Base-by-base conservation (phyloP, 2,797 vertebrate genomes). In the Eutrigla gurnardus region DNA sequence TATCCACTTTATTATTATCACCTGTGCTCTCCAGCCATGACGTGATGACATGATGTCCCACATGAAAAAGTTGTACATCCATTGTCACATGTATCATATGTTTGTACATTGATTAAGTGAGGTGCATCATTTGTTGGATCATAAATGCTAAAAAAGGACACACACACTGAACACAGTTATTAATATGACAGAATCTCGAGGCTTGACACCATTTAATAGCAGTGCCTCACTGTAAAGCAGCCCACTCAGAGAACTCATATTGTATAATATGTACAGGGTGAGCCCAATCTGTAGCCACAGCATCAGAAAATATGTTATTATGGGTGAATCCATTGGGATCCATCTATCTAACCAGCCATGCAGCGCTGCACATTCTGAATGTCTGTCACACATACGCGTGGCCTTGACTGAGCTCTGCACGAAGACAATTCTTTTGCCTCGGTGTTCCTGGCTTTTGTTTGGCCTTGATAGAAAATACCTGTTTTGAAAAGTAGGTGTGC, bases 391-490 rank as follows among this genome's bases (percentile, higher is more conserved):
- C 60, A 49, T 37, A n/a, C 58, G 68, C 62, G 32, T 43, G 69
- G 84, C 86, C 85, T 84, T 83, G 81, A 72, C 78, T 73, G 55
- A 47, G 74, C 62, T 63, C 49, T 37, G 37, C 80, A 65, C 17
- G 17, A 35, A 50, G 65, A 49, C 74, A 87, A 77, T 80, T 84
- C 75, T 87, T 78, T 86, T 87, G 62, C 70, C 64, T 67, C 59
- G 3, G 67, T 57, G 49, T 83, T 83, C 18, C 66, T 40, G 75
- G 53, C 36, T 86, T 76, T 75, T 66, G 53, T 39, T 65, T 70
- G 85, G 84, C 85, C 83, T 89, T 90, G 88, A 80, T 53, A 60
- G 69, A 78, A 87, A 81, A 74, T 70, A 83, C 73, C 57, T 61
- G 49, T 86, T 87, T 69, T 53, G 65, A 75, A 72, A 69, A 59